Evolutionary conservation across 2,888 invertebrate genomes (phyloP).

Genomic region (Ctenicera cuprea): DNA sequence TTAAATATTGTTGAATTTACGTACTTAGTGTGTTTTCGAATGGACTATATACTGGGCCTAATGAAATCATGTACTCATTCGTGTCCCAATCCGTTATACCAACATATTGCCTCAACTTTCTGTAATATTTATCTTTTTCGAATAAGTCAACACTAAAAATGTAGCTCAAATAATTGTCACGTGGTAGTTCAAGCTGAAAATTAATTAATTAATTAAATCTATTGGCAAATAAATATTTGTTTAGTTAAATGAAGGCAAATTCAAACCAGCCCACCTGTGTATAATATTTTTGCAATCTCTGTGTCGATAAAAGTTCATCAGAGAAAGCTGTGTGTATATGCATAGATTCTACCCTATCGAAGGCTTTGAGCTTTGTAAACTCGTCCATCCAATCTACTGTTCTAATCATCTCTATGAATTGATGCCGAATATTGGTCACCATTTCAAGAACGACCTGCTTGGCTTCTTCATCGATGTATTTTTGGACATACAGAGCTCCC

Average conservation of each 20-base stretch:
- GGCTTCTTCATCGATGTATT: slow-evolving; percentile 64
- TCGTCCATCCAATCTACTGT: slow-evolving; percentile 60
- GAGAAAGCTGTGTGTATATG: slow-evolving; percentile 60
- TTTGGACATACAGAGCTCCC: slow-evolving; percentile 86
- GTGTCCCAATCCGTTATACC: slow-evolving; percentile 75
- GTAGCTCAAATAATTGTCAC: slow-evolving; percentile 72
- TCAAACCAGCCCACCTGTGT: slow-evolving; percentile 67
- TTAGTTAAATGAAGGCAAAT: too few species aligned
- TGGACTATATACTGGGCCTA: slow-evolving; percentile 75
- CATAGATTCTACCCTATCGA: slow-evolving; percentile 57
- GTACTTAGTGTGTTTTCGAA: slow-evolving; percentile 76
- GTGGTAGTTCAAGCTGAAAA: slow-evolving; percentile 69
- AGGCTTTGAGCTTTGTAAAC: slow-evolving; percentile 55
- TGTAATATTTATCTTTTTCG: slow-evolving; percentile 73
- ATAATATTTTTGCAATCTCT: slow-evolving; percentile 56
- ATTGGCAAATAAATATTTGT: background rate
- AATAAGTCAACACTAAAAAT: slow-evolving; percentile 74
- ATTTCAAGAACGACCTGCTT: slow-evolving; percentile 56
- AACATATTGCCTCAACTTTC: slow-evolving; percentile 72
- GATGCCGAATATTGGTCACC: slow-evolving; percentile 56
- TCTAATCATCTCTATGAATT: slow-evolving; percentile 57
- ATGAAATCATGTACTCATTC: slow-evolving; percentile 73
- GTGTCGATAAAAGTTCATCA: slow-evolving; percentile 59
- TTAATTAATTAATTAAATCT: background rate
- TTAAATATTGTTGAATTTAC: too few species aligned